Conservation (phyloP, 2,888 invertebrate species). For the Lysandra bellargus region DNA sequence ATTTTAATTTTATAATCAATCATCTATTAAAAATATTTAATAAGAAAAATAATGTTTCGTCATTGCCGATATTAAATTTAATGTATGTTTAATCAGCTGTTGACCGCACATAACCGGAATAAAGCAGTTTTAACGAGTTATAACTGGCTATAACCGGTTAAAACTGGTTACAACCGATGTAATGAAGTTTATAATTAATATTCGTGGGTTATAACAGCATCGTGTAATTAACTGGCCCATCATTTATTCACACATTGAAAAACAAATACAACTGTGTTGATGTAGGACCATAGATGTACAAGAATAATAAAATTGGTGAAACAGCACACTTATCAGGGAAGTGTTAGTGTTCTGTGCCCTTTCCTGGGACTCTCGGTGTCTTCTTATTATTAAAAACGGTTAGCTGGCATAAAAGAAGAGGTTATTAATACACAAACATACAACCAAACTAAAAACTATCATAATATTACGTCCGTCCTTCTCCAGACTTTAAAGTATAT, state of each 20-base stretch:
- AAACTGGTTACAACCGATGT: conserved; percentile 1
- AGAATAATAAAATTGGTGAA: neutral
- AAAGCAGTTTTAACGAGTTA: neutral
- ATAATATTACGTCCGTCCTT: no score
- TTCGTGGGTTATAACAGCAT: conserved; percentile 13
- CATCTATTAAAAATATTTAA: no score
- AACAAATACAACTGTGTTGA: conserved; percentile 10
- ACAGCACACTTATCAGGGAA: neutral
- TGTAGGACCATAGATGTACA: conserved; percentile 4
- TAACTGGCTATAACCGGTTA: conserved; percentile 5
- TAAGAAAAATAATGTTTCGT: neutral
- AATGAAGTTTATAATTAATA: conserved; percentile 19
- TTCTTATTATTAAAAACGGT: no score
- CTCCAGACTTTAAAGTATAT: no score
- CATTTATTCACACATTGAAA: conserved; percentile 18
- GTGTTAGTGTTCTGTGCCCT: no score
- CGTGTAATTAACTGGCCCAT: conserved; percentile 14
- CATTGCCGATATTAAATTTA: neutral
- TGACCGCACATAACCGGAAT: neutral
- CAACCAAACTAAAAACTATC: no score
- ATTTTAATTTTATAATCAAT: no score
- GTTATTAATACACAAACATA: no score
- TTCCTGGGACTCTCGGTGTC: no score
- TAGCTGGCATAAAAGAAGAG: no score
- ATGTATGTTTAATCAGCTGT: neutral